Base-by-base conservation (phyloP, 2,888 invertebrate genomes). In the Thumatha senex region DNA sequence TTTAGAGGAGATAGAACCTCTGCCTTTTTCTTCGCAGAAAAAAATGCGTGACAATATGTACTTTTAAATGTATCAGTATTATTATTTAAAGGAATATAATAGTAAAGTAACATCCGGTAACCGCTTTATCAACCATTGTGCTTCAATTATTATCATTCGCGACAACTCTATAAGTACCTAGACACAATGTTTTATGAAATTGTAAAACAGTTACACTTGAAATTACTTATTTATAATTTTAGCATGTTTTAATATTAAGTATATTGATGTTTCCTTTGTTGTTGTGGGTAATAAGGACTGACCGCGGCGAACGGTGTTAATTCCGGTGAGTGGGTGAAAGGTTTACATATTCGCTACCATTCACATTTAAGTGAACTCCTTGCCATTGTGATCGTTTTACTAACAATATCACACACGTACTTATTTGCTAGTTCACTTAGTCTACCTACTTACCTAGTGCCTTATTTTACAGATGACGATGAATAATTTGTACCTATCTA, bases 281-380 rank as follows among this genome's bases (percentile, higher is more conserved):
- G 76, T 84, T 85, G 82, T 84, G 82, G 86, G 80, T 86, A 82
- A 82, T 71, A 84, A 89, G 89, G 85, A 79, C 81, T 86, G 82
- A 68, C 74, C 63, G 72, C 82, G 71, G 74, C 80, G 74, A 78
- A 79, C 71, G 80, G 82, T 79, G 81, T 74, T 78, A 82, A 84
- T 72, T 67, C 77, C 67, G 89, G 89, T 90, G 86, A 89, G 89
- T 89, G 80, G 80, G 81, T 82, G 81, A 78, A 78, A 68, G 61
- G 72, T 80, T 79, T 83, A 72, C 68, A 74, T 78, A 71, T 72
- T 70, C 71, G 67, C 72, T 72, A 65, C 61, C 66, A 74, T 75
- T 65, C 61, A 61, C 71, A 47, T 67, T 72, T 75, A 67, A 72
- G 76, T 63, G 67, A 58, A 54, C 54, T 56, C 59, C 63, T 64